phyloP scores from a whole-genome alignment of 2,113 vertebrate genomes.

The Tetrao urogallus region DNA sequence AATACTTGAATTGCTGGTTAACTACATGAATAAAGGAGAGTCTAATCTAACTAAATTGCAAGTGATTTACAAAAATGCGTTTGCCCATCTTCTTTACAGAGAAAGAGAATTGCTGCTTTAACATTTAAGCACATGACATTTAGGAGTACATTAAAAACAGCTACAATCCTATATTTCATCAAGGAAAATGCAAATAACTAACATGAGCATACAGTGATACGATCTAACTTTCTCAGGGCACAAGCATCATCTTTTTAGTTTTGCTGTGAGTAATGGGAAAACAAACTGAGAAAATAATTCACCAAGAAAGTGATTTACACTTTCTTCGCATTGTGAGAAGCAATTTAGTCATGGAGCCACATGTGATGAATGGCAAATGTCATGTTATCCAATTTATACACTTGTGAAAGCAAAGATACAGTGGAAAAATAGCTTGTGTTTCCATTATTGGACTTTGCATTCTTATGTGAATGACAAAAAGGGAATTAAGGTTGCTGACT shows the following conservation, averaged over 20 bases:
- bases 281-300: not conserved
- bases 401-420: not conserved
- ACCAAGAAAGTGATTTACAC: not conserved
- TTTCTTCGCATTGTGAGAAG: not conserved
- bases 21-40: not conserved
- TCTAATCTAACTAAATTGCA: conserved; percentile 27
- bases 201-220: not conserved
- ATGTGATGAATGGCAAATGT: not conserved
- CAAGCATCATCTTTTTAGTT: not conserved
- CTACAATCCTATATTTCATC: not conserved
- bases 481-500: rapidly evolving
- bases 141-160: conserved; percentile 31
- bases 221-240: not conserved
- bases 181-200: conserved; percentile 33
- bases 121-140: not conserved
- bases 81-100: not conserved
- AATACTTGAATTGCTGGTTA: conserved; percentile 18
- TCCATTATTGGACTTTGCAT: not conserved
- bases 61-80: conserved; percentile 32
- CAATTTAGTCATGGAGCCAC: not conserved
- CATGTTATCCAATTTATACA: not conserved
- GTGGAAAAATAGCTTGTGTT: not conserved
- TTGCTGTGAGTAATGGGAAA: not conserved
- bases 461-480: not conserved
- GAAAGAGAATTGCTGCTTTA: conserved; percentile 30